Evolutionary conservation across 2,113 vertebrate species (phyloP), one percentile per base, ranked within the genome.

Genomic region (Mesocricetus auratus): DNA sequence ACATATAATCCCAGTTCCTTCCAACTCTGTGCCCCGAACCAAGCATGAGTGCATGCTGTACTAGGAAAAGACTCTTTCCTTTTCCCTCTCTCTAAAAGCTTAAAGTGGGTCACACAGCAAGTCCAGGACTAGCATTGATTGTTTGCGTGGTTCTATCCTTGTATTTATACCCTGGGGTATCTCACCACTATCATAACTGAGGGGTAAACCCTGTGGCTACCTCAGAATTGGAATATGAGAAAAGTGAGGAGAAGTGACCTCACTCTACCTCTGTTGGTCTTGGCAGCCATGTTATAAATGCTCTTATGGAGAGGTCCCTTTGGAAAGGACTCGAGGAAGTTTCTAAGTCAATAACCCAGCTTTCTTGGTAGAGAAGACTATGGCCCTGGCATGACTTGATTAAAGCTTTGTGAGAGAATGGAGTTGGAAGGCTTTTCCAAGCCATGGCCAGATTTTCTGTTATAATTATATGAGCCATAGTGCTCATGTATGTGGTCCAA

Each of bases 351-450:
- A 26, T 0, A 90, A 5, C 22, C 22, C 12, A 86, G 31, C 2
- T 73, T 45, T 9, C 11, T 15, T 6, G 91, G 3, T 0, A 66
- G 21, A 33, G 17, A 89, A 10, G 36, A 78, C 47, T 33, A 17
- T 19, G 62, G 33, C 0, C 36, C 39, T 88, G 29, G 56, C 10
- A 24, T 24, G 19, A 6, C 11, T 26, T 42, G 58, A 86, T 0
- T 69, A 62, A 92, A 94, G 58, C 7, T 1, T 36, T 39, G 4
- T 33, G 29, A 60, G 9, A 94, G 47, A 50, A 3, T 0, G 5
- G 9, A 60, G 29, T 42, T 36, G 1, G 60, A 36, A 3, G 66
- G 5, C 21, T 3, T 6, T 69, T 22, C 45, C 26, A 42, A 71
- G 2, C 0, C 50, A 90, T 47, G 58, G 36, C 16, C 5, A 31